Evolutionary conservation across 2,888 invertebrate genomes (phyloP), one percentile per base, ranked within the genome.

Genomic region (Nasonovia ribisnigri): DNA sequence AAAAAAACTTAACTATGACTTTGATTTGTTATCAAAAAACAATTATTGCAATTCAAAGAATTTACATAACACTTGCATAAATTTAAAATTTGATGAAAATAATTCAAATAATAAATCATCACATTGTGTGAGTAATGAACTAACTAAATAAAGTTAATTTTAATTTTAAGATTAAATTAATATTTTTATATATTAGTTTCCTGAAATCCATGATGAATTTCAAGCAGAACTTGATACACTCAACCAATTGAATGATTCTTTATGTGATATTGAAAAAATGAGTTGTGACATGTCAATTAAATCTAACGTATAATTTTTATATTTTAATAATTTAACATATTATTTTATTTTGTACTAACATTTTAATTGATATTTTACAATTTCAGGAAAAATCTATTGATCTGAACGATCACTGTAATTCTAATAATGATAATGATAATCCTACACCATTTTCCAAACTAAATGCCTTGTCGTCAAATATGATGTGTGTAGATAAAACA

Each of bases 261-360:
- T 93, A 36, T 89, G 57, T 51, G 51, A 93, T 90, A 93, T 93
- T 26, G 93, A 93, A 90, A 93, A 48, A 36, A 93, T 93, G 93
- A 84, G 84, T 42, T 84, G 84, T 20, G 46, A 57, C 77, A 84
- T 20, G 3, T 84, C 89, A 60, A 42, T 89, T 36, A 84, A 57
- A 90, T 46, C 57, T 60, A 57, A 90, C 16, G 93, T 93, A 90
- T 36, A 46, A 46, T 91, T 42, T 84, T 51, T 29, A 36, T 42
- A 60, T n/a, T 24, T 89, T 60, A 60, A 16, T 4, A 67, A 90
- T 36, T 77, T 36, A 36, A 20, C n/a, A 20, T 36, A 20, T 20
- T 20, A 43, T 60, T 89, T 43, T 60, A 43, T 20, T 89, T 43
- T 43, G 2, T 89, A 8, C 8, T 89, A 43, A 42, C 8, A 42